phyloP scores from a whole-genome alignment of 2,113 vertebrate species.

The Copsychus sechellarum region DNA sequence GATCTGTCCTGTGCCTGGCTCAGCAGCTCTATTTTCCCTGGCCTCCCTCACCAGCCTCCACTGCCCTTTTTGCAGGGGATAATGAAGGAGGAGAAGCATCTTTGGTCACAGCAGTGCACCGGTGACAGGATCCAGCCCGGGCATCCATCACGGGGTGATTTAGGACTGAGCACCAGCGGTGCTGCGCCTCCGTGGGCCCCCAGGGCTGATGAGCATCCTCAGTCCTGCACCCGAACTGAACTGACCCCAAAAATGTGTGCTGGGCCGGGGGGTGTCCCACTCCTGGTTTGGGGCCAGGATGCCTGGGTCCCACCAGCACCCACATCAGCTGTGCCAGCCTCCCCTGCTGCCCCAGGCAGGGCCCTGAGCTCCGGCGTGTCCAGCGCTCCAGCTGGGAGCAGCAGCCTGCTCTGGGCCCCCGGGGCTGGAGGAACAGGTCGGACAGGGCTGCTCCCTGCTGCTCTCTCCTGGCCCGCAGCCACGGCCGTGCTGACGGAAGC shows the following conservation, averaged over 20 bases:
- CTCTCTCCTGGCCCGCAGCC: not conserved
- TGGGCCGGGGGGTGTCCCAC: rapidly evolving
- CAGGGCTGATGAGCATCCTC: not conserved
- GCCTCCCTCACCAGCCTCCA: not conserved
- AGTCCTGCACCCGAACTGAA: not conserved
- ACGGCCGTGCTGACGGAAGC: rapidly evolving
- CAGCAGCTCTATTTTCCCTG: not conserved
- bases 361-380: rapidly evolving
- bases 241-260: not conserved
- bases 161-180: rapidly evolving
- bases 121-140: not conserved
- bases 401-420: not conserved
- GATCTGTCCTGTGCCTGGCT: rapidly evolving
- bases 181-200: not conserved
- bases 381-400: not conserved
- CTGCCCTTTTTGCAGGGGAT: not conserved
- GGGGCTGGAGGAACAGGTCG: conserved; percentile 15
- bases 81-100: not conserved
- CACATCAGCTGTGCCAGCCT: not conserved
- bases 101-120: rapidly evolving
- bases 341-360: not conserved
- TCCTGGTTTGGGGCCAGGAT: not conserved
- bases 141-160: not conserved
- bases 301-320: not conserved
- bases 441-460: not conserved